These are phyloP conservation scores for Trematomus loennbergii DNA, from an alignment of 2,113 vertebrate genomes.

Conservation along the genomic window DNA sequence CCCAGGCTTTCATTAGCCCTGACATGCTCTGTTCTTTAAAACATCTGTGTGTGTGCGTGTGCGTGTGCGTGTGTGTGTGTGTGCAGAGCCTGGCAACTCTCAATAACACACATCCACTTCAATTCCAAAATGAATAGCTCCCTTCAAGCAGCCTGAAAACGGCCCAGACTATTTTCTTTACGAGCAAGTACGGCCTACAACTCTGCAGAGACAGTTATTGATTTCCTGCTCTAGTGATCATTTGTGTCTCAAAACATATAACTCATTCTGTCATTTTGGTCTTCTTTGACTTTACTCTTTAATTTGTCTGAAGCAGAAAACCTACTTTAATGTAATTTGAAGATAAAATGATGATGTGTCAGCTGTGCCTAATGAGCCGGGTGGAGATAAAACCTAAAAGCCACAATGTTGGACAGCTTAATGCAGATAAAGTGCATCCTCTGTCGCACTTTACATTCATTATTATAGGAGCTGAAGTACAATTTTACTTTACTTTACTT, in stretches of 20 bases:
- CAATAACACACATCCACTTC: slow-evolving; percentile 26
- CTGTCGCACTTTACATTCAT: too few species aligned
- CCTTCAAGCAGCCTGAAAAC: neutral
- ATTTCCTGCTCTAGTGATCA: slow-evolving; percentile 16
- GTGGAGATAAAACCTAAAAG: too few species aligned
- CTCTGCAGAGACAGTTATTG: neutral
- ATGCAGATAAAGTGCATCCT: neutral
- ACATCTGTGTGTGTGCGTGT: slow-evolving; percentile 26
- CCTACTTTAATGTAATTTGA: neutral
- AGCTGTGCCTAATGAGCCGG: neutral
- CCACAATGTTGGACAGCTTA: neutral
- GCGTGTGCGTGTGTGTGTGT: neutral
- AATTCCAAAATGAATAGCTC: slow-evolving; percentile 7
- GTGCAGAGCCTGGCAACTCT: neutral
- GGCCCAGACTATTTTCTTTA: neutral
- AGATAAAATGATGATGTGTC: neutral
- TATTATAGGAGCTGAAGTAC: neutral
- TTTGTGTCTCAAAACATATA: neutral
- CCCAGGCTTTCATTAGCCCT: slow-evolving; percentile 55
- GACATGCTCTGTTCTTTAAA: too few species aligned
- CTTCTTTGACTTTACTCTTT: neutral
- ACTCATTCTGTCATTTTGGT: neutral
- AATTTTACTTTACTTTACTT: too few species aligned
- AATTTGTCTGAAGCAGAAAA: slow-evolving; percentile 1
- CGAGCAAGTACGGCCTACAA: neutral